Base-by-base conservation (phyloP, 2,113 vertebrate genomes). In the Atherinomorus stipes region DNA sequence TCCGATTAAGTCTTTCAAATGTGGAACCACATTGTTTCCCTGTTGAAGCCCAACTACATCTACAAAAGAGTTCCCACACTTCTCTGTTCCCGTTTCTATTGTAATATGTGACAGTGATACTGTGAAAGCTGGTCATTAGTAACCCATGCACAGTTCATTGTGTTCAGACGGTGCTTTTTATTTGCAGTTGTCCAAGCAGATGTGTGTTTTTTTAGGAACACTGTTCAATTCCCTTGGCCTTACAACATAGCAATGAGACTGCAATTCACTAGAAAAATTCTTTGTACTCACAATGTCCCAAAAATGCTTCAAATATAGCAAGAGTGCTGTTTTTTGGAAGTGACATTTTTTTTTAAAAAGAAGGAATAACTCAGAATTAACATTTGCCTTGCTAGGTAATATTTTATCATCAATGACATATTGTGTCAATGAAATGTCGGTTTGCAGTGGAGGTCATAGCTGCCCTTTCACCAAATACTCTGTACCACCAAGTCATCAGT, bases 81-180 rank as follows among this genome's bases (percentile, higher is more conserved):
- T 22, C 59, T 71, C 58, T 38, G 16, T 64, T 75, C 7, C 26
- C 2, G 0, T 52, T 64, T 44, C 42, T 31, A 16, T 71, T 75
- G 71, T 78, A 18, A 7, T 16, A 23, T 51, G 50, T 61, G 76
- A 71, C 70, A 67, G 59, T 47, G 69, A 66, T 81, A 52, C 67
- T n/a, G 26, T 57, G 62, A 56, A 68, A 80, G 65, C 45, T 50
- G 84, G 67, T 82, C 84, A 74, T 84, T 82, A 80, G 56, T 23
- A 70, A 61, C 50, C 65, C 53, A 19, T 73, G 64, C 64, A 81
- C 38, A 59, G 56, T 53, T 73, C 68, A 76, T 68, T 78, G 70
- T 64, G 45, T 65, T 18, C 45, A 49, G 37, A 71, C 61, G 45
- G 19, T 13, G 54, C 72, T 64, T 81, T 78, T 82, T 83, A 59